These are phyloP conservation scores for Enteromius unitaeniatus DNA, from an alignment of 2,797 vertebrate species.

Conservation along the genomic window DNA sequence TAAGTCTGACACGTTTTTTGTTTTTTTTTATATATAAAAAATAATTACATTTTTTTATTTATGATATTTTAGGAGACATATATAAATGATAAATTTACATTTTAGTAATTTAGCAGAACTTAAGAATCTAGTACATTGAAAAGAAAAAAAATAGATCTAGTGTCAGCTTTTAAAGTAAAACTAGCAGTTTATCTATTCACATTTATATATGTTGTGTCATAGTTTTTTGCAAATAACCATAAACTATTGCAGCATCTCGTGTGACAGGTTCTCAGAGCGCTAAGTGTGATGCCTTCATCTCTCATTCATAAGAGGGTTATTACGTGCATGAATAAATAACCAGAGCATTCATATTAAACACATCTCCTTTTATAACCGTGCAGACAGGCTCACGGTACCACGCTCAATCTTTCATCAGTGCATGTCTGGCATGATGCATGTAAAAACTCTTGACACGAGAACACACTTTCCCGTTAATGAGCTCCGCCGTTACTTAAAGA, in stretches of 20 bases:
- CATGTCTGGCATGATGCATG: neutral
- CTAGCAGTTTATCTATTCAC: too few relatives aligned
- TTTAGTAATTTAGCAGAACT: too few relatives aligned
- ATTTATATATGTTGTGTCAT: neutral
- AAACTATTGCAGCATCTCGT: slow-evolving; percentile 1
- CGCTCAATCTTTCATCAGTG: neutral
- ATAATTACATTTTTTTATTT: too few relatives aligned
- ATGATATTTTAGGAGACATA: too few relatives aligned
- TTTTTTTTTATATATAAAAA: too few relatives aligned
- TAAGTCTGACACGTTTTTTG: too few relatives aligned
- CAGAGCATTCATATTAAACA: slow-evolving; percentile 12
- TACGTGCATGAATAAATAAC: slow-evolving; percentile 33
- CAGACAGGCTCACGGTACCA: neutral
- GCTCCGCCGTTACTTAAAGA: neutral
- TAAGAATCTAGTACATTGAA: too few relatives aligned
- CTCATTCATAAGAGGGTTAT: slow-evolving; percentile 15
- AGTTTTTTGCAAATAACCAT: neutral
- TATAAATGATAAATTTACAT: too few relatives aligned
- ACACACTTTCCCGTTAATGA: neutral
- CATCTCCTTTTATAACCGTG: neutral
- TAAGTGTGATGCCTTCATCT: neutral
- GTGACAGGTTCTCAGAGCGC: neutral
- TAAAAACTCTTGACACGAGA: neutral
- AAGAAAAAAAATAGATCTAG: too few relatives aligned
- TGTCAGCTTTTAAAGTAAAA: too few relatives aligned